These are phyloP conservation scores for Acleris literana DNA, from an alignment of 2,888 invertebrate genomes.

Conservation along the genomic window DNA sequence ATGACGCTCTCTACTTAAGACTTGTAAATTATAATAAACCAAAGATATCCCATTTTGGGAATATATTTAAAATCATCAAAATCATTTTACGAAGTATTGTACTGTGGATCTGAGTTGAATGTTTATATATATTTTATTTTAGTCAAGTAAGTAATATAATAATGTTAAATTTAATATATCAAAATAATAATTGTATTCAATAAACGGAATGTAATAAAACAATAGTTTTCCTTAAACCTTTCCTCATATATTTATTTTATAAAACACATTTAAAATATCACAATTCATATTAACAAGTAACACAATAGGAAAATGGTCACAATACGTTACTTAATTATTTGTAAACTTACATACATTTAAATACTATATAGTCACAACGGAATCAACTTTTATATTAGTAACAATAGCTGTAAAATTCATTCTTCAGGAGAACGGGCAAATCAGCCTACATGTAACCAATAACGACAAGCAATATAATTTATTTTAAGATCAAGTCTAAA, in stretches of 20 bases:
- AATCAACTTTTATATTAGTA: no score
- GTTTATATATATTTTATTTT: conserved; percentile 1
- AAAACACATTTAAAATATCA: conserved; percentile 50
- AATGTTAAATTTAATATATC: conserved; percentile 5
- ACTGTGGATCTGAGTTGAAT: conserved; percentile 27
- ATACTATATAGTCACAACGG: no score
- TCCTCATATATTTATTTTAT: conserved; percentile 44
- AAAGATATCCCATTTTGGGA: conserved; percentile 10
- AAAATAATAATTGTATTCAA: conserved; percentile 15
- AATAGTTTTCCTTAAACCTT: conserved; percentile 50
- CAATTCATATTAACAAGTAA: conserved; percentile 40
- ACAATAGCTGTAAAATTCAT: no score
- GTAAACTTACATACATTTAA: no score
- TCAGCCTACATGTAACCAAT: no score
- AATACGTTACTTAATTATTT: no score
- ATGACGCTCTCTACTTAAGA: no score
- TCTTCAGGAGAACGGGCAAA: no score
- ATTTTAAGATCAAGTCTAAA: no score
- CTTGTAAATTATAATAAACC: background rate
- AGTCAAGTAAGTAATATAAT: background rate
- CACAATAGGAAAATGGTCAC: background rate
- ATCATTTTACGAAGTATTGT: background rate
- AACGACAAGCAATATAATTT: no score
- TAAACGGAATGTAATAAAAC: conserved; percentile 39
- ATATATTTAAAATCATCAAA: background rate